Conservation (phyloP, 2,113 vertebrate species). For the Pluvianellus socialis region DNA sequence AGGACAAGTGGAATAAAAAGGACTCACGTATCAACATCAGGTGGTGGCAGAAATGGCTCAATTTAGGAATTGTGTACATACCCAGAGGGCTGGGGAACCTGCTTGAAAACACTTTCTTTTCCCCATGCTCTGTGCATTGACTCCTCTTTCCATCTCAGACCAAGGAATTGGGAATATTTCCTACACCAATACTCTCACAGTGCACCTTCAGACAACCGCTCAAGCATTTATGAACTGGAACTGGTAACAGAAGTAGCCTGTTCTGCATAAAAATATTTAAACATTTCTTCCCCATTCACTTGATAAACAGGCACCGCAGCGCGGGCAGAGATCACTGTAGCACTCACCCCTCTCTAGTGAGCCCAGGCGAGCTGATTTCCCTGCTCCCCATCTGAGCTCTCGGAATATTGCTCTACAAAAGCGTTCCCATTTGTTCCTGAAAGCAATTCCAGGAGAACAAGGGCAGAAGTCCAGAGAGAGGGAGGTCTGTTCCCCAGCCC, state of each 20-base stretch:
- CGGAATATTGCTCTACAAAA: neutral
- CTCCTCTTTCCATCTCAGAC: neutral
- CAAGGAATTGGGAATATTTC: neutral
- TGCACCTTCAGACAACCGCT: neutral
- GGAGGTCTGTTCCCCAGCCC: no score
- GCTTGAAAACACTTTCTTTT: neutral
- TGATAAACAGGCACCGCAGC: rapidly evolving
- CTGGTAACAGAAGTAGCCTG: neutral
- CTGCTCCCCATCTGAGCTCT: no score
- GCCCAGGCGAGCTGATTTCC: neutral
- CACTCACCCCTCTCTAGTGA: rapidly evolving
- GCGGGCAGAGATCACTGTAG: rapidly evolving
- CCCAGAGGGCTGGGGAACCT: neutral
- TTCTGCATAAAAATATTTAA: no score
- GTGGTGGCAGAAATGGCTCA: neutral
- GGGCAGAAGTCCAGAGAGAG: no score
- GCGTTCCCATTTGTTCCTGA: neutral
- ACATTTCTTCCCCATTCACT: no score
- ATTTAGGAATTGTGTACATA: neutral
- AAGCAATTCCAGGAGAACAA: neutral
- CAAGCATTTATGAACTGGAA: neutral
- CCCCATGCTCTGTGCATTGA: neutral
- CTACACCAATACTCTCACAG: neutral
- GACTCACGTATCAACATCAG: no score
- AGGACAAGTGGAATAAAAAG: neutral